These are phyloP conservation scores for Halichondria panicea DNA, from an alignment of 37 sponge, comb jelly and placozoan species.

Conservation along the genomic window DNA sequence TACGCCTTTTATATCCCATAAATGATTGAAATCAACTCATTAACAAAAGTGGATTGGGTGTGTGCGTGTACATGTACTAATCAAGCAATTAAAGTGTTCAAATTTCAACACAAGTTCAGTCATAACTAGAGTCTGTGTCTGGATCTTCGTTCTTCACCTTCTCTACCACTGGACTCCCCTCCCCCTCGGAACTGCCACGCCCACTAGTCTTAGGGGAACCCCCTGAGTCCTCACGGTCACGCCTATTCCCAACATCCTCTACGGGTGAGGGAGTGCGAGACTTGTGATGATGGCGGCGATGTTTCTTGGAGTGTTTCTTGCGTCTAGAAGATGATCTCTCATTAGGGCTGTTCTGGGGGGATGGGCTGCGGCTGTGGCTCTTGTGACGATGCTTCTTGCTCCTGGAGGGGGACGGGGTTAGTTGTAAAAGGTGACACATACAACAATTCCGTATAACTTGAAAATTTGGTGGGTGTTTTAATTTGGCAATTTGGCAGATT, in stretches of 20 bases:
- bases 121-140: conserved; percentile 13
- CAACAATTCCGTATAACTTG: too few species aligned
- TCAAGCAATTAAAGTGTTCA: neutral
- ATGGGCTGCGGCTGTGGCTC: conserved; percentile 7
- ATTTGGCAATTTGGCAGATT: too few species aligned
- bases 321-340: neutral
- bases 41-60: too few species aligned
- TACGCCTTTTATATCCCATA: too few species aligned
- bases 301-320: conserved; percentile 43
- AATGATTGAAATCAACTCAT: too few species aligned
- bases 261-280: conserved; percentile 28
- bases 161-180: neutral
- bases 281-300: conserved; percentile 31
- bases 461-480: too few species aligned
- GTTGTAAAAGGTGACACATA: too few species aligned
- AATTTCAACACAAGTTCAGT: neutral
- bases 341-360: too few species aligned
- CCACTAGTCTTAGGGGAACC: neutral
- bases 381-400: too few species aligned
- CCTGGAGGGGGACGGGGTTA: too few species aligned
- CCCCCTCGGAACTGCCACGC: neutral
- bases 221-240: neutral
- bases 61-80: too few species aligned
- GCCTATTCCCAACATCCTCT: conserved; percentile 1
- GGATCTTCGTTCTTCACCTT: neutral